Base-by-base conservation (phyloP, 1,140 invertebrate species). In the Hydropsyche tenuis region DNA sequence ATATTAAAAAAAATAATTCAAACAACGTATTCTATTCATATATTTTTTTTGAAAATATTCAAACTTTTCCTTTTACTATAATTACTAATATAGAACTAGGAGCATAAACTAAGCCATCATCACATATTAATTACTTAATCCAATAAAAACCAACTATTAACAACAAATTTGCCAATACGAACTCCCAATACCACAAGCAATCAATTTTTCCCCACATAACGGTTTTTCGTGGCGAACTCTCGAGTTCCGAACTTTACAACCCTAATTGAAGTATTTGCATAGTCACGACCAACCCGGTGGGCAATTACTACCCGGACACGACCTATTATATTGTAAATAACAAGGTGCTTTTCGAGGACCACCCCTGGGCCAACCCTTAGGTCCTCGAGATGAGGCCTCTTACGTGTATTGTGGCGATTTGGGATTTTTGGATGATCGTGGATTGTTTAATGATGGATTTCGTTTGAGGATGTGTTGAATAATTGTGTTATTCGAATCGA, bases 191-290 rank as follows among this genome's bases (percentile, higher is more conserved):
- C 30, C 9, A 37, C 3, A 37, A 37, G 3, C 30, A 9, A 37
- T 37, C 30, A 37, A 53, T 16, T 53, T 53, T 22, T 6, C 6
- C 51, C 14, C 51, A 53, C 51, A 18, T 22, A 62, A 22, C 56
- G n/a, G 53, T 22, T 56, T 20, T 56, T 56, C 9, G 30, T 37
- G 30, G 30, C 30, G 30, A 16, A n/a, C 30, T 37, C 30, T 37
- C 30, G 30, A 37, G 23, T 20, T 65, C 73, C 73, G 69, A 69
- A 74, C 51, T 74, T 74, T 74, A 69, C 70, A 70, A 69, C 73
- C 69, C 73, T 75, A 71, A 75, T 75, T 75, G 73, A 75, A 71
- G 73, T 75, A 75, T 75, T 75, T 75, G 73, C 73, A 75, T 75
- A 75, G 73, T 75, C 73, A 75, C 73, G 73, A 75, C 37, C 73